Evolutionary conservation across 2,113 vertebrate species (phyloP).

Genomic region (Microcebus griseorufus): DNA sequence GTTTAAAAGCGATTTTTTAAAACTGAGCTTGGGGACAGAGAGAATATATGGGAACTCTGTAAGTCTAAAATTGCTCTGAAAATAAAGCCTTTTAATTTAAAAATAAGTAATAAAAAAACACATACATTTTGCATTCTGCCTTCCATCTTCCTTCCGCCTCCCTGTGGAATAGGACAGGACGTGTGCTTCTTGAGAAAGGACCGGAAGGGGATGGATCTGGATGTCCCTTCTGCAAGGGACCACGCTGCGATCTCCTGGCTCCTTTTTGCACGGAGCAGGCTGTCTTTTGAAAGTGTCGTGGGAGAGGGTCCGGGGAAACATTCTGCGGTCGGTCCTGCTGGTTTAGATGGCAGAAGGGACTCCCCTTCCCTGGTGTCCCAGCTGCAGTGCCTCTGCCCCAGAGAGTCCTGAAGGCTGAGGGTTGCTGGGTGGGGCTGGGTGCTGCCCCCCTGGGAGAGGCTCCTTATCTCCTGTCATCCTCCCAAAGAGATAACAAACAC

Average conservation of each 20-base stretch:
- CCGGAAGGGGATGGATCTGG: accelerated
- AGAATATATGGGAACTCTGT: accelerated
- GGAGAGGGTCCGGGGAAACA: neutral
- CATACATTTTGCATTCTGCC: neutral
- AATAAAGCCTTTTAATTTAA: too few species aligned
- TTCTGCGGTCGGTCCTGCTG: neutral
- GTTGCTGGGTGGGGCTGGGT: too few species aligned
- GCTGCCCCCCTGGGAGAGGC: neutral
- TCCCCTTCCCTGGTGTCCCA: too few species aligned
- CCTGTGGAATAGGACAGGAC: too few species aligned
- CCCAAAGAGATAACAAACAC: neutral
- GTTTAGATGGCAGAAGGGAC: too few species aligned
- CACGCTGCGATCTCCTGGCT: neutral
- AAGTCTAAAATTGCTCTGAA: neutral
- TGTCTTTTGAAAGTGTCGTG: neutral
- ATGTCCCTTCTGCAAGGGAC: accelerated
- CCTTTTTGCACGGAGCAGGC: accelerated
- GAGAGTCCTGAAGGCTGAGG: neutral
- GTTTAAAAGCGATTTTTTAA: too few species aligned
- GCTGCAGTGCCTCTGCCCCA: neutral
- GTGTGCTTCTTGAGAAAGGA: accelerated
- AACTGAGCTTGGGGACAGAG: neutral
- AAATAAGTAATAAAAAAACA: neutral
- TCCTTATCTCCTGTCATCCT: neutral
- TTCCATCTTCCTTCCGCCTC: accelerated